phyloP scores from a whole-genome alignment of 2,113 vertebrate genomes.

The Euleptes europaea region DNA sequence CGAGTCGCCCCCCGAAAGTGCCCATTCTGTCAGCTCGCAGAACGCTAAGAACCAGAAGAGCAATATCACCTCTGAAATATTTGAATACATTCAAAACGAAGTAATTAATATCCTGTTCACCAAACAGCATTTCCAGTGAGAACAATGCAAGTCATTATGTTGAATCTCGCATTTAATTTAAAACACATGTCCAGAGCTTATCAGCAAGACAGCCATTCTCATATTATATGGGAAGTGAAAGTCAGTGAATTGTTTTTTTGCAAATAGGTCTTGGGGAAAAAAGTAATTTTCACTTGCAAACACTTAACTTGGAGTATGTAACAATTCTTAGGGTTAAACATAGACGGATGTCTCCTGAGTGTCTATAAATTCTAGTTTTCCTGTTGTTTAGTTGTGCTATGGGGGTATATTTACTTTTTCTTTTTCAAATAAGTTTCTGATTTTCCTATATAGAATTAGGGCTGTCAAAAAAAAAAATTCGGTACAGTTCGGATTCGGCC shows the following conservation, averaged over 20 bases:
- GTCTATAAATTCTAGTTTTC: background rate
- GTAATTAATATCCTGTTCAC: slow-evolving; percentile 30
- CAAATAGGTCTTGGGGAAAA: background rate
- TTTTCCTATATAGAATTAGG: background rate
- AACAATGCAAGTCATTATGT: background rate
- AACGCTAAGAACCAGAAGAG: background rate
- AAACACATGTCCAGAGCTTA: slow-evolving; percentile 8
- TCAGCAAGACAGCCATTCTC: background rate
- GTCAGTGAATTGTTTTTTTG: background rate
- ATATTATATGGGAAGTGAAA: slow-evolving; percentile 9
- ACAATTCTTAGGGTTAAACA: background rate
- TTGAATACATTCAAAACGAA: slow-evolving; percentile 19
- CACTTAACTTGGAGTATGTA: background rate
- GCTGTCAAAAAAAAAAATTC: too few relatives aligned
- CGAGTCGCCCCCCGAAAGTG: background rate
- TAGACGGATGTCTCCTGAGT: background rate
- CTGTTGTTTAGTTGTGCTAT: background rate
- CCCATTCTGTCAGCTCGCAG: slow-evolving; percentile 24
- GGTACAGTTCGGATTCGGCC: too few relatives aligned
- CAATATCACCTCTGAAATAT: slow-evolving; percentile 12
- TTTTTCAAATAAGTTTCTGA: background rate
- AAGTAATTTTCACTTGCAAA: background rate
- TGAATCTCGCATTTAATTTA: slow-evolving; percentile 29
- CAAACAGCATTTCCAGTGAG: slow-evolving; percentile 13
- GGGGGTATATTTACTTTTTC: background rate